Percentiles rank a stretch among this genome's conserved stretches.
Evolutionary conservation across 2,113 vertebrate species (phyloP).

Genomic region (Ceyx margarethae): DNA sequence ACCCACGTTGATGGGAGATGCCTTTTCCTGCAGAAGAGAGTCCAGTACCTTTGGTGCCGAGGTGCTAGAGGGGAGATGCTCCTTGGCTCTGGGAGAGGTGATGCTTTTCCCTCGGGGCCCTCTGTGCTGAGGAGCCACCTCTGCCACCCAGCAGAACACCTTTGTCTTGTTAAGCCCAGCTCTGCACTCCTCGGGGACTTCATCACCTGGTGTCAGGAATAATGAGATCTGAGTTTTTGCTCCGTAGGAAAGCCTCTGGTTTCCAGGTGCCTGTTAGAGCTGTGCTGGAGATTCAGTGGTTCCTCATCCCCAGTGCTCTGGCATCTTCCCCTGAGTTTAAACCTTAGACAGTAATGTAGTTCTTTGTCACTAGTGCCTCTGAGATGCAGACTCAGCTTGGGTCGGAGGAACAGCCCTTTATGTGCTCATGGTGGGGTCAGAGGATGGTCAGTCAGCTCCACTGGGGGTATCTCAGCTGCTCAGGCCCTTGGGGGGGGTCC

Average conservation of each 20-base stretch:
- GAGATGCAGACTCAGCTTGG: background rate
- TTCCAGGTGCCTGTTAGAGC: background rate
- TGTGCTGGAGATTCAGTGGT: background rate
- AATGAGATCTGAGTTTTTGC: background rate
- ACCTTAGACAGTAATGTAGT: background rate
- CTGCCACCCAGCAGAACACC: background rate
- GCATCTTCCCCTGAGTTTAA: background rate
- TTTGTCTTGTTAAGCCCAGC: background rate
- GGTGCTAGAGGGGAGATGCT: background rate
- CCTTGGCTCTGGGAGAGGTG: background rate
- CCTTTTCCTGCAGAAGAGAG: background rate
- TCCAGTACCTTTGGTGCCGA: accelerated
- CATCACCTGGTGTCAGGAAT: background rate
- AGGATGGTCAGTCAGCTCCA: background rate
- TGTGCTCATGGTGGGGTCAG: background rate
- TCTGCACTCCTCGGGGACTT: background rate
- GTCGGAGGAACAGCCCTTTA: background rate
- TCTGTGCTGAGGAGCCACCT: background rate
- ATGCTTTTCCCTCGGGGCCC: background rate
- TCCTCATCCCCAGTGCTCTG: background rate
- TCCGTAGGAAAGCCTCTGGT: background rate
- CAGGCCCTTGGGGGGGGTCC: background rate
- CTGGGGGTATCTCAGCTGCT: background rate
- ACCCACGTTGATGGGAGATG: accelerated
- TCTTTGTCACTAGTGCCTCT: background rate